Conservation (phyloP, 2,888 invertebrate genomes). For the Macrophya annulata region DNA sequence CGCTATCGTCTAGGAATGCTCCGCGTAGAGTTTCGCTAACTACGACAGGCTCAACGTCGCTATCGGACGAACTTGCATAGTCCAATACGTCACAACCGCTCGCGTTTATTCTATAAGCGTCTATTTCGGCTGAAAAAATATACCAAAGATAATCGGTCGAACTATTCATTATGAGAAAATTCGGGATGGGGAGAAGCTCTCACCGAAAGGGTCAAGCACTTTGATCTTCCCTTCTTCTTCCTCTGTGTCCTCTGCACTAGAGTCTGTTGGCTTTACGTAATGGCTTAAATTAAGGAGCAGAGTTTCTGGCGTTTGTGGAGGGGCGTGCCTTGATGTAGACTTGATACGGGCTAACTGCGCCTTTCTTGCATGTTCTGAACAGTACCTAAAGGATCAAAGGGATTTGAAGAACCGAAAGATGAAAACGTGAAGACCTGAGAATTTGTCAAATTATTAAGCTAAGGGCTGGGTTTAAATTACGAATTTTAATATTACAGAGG, state of each 20-base stretch:
- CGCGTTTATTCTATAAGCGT: conserved; percentile 81
- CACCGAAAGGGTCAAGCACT: conserved; percentile 84
- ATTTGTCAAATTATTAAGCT: neutral
- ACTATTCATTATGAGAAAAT: neutral
- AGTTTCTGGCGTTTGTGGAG: conserved; percentile 86
- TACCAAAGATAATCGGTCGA: neutral
- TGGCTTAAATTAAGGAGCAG: conserved; percentile 85
- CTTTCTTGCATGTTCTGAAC: conserved; percentile 86
- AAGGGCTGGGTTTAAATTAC: too few relatives aligned
- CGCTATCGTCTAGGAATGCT: conserved; percentile 86
- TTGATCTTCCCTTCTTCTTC: conserved; percentile 81
- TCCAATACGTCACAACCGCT: conserved; percentile 84
- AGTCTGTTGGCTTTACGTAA: conserved; percentile 81
- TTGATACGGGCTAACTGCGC: conserved; percentile 84
- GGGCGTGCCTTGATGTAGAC: conserved; percentile 83
- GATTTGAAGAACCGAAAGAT: neutral
- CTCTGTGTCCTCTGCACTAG: conserved; percentile 78
- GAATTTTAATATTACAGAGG: too few relatives aligned
- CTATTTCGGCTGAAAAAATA: conserved; percentile 80
- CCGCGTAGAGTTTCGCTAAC: conserved; percentile 85
- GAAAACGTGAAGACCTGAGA: neutral
- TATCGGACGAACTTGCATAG: conserved; percentile 88
- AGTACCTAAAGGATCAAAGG: conserved; percentile 81
- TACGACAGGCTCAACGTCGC: conserved; percentile 86
- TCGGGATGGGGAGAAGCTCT: conserved; percentile 63